phyloP scores from a whole-genome alignment of 2,888 invertebrate genomes.

The Lepidochitona cinerea region DNA sequence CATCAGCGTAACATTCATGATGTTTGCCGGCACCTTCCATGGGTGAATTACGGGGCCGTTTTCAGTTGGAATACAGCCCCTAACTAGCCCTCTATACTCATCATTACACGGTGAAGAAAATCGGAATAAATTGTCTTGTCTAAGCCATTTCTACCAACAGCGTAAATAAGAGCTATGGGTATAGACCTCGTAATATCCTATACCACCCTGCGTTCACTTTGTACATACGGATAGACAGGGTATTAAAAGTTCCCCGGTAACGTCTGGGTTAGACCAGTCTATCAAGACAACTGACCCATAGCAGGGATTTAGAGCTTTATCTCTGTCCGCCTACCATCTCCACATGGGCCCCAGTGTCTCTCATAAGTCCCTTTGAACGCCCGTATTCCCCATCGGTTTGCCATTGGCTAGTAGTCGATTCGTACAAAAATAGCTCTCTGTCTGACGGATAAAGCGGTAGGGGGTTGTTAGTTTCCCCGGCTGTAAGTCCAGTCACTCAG shows the following conservation, averaged over 20 bases:
- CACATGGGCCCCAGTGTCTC: not conserved
- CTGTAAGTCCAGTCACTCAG: no score
- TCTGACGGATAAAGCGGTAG: not conserved
- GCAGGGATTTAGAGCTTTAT: not conserved
- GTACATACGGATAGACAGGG: no score
- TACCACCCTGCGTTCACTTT: no score
- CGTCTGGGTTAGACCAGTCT: not conserved
- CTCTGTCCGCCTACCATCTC: not conserved
- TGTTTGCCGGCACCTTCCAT: slow-evolving; percentile 1
- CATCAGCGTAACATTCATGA: not conserved
- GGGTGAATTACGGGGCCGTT: no score
- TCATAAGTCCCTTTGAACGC: not conserved
- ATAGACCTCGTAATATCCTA: no score
- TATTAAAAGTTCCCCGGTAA: no score
- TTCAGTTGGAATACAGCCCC: no score
- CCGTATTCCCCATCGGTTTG: not conserved
- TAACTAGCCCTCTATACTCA: no score
- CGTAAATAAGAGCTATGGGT: no score
- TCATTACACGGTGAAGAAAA: no score
- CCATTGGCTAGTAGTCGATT: not conserved
- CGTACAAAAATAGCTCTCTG: not conserved
- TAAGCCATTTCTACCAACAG: no score
- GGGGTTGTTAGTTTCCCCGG: not conserved
- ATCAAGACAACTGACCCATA: not conserved
- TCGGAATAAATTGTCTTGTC: no score